phyloP scores from a whole-genome alignment of 2,113 vertebrate species.

The Solenodon paradoxus region DNA sequence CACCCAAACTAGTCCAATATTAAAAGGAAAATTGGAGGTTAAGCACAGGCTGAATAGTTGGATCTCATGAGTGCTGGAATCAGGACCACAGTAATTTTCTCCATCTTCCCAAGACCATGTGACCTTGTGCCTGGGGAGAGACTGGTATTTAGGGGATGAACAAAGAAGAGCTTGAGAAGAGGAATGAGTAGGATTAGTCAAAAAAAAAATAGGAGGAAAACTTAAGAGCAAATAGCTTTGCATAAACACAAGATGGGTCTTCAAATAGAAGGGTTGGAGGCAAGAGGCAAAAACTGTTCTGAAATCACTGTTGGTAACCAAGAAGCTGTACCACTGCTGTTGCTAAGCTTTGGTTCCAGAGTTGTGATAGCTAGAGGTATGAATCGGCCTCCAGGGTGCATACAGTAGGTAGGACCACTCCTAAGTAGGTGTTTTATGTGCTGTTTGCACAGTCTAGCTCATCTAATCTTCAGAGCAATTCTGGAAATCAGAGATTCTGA shows the following conservation, averaged over 20 bases:
- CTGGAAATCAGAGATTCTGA: background rate
- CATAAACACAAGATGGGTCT: background rate
- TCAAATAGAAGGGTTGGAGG: background rate
- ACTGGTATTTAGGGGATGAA: background rate
- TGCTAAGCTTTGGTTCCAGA: background rate
- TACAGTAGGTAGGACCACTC: background rate
- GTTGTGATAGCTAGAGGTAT: background rate
- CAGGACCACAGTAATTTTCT: background rate
- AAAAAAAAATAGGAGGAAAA: background rate
- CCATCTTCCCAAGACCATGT: background rate
- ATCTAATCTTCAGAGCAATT: background rate
- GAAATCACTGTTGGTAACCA: background rate
- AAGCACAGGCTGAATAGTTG: background rate
- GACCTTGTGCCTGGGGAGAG: background rate
- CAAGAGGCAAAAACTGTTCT: background rate
- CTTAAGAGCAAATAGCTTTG: background rate
- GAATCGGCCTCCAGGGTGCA: background rate
- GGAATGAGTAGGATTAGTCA: background rate
- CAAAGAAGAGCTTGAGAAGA: background rate
- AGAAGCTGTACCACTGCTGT: background rate
- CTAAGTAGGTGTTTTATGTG: background rate
- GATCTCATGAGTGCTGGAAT: background rate
- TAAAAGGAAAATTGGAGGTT: background rate
- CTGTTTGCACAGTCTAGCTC: background rate
- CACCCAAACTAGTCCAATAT: background rate